Evolutionary conservation across 2,888 invertebrate genomes (phyloP).

Genomic region (Archaeoteleia sp.): DNA sequence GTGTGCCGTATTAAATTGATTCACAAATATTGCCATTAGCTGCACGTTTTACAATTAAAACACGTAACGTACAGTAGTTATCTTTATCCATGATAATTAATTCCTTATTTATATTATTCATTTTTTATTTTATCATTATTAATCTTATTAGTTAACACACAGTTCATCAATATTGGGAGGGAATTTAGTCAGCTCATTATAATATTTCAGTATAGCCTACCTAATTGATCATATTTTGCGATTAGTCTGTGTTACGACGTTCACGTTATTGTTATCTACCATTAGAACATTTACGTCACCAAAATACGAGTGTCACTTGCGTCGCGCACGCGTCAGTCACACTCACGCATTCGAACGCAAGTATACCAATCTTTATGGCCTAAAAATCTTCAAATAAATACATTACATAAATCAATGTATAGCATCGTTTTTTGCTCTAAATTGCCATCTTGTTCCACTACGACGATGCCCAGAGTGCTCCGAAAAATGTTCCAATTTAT

Average conservation of each 20-base stretch:
- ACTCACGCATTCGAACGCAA: conserved; percentile 43
- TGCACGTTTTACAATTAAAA: conserved; percentile 66
- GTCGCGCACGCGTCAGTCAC: conserved; percentile 47
- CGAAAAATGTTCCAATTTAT: background rate
- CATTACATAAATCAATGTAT: conserved; percentile 22
- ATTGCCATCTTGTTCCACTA: background rate
- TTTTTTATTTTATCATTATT: conserved; percentile 61
- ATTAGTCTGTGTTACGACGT: conserved; percentile 61
- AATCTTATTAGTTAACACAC: conserved; percentile 74
- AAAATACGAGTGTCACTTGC: conserved; percentile 56
- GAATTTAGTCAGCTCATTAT: conserved; percentile 69
- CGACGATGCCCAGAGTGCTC: background rate
- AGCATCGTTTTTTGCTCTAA: conserved; percentile 5
- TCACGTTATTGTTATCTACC: conserved; percentile 50
- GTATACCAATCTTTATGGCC: conserved; percentile 52
- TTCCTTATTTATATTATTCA: conserved; percentile 68
- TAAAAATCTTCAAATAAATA: conserved; percentile 45
- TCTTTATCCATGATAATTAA: conserved; percentile 69
- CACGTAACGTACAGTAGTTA: conserved; percentile 69
- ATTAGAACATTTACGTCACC: conserved; percentile 53
- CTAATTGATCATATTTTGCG: conserved; percentile 62
- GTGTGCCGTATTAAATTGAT: conserved; percentile 64
- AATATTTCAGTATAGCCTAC: conserved; percentile 63
- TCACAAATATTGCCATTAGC: conserved; percentile 60
- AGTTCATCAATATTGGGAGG: conserved; percentile 71